Base-by-base conservation (phyloP, 2,113 vertebrate genomes). In the Fulica atra region DNA sequence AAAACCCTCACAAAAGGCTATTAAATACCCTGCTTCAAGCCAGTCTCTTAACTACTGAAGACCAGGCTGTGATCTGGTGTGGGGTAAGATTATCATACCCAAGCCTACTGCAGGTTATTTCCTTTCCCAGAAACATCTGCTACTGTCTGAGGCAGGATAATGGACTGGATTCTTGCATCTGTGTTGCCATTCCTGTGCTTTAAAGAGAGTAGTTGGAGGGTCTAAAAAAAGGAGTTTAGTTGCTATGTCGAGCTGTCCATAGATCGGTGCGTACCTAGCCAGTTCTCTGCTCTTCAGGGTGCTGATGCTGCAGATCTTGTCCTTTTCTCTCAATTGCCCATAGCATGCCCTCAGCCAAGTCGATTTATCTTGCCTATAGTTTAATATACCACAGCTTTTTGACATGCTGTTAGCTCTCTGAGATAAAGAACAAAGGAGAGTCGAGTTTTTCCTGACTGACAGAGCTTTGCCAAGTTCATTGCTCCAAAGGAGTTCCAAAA, bases 101-200 rank as follows among this genome's bases (percentile, higher is more conserved):
- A 36, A 80, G 31, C 20, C 40, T 72, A 65, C 21, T 66, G 44
- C 21, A 35, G 40, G 56, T 54, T 74, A 36, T 54, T 91, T 73
- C 46, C 35, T 54, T 94, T 50, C 64, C 36, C 46, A 88, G 73
- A 89, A 97, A 89, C 81, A 97, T 91, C 81, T 97, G 91, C 63
- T 89, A 5, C 73, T 86, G 46, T 95, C 71, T 93, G 81, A 73
- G 31, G 57, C 53, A 84, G 48, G 69, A 60, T 81, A 89, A 70
- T 57, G 44, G 64, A 56, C 69, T 51, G 57, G 61, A 86, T 85
- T 78, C 84, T 65, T 68, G 15, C 35, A 85, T 72, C 73, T 21
- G 6, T 76, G 25, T 82, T 91, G 35, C 35, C 15, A 53, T 69
- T 36, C 38, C 33, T 57, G 10, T 53, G 33, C 57, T 94, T 84